Conservation (phyloP, 2,113 vertebrate genomes). For the Python bivittatus region DNA sequence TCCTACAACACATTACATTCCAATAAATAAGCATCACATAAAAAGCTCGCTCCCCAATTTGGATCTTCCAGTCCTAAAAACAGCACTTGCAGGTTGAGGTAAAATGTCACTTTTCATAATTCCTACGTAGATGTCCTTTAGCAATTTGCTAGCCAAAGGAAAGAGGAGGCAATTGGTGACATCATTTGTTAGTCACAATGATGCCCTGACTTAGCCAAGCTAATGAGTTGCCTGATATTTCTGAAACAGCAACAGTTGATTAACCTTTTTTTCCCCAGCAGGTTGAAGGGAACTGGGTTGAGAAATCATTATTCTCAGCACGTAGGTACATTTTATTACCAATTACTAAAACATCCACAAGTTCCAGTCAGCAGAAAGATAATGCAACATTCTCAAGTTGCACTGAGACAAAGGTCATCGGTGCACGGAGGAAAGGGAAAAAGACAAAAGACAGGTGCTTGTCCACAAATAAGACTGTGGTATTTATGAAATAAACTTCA, state of each 20-base stretch:
- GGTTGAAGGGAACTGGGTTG: neutral
- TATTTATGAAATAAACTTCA: neutral
- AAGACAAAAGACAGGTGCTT: slow-evolving; percentile 17
- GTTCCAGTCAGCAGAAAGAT: slow-evolving; percentile 8
- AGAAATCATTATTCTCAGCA: slow-evolving; percentile 25
- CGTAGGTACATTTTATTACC: slow-evolving; percentile 22
- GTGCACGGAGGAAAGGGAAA: neutral
- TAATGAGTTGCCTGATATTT: slow-evolving; percentile 6
- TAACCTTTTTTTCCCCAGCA: slow-evolving; percentile 18
- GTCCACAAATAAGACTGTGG: neutral
- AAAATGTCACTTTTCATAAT: slow-evolving; percentile 34
- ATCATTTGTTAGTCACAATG: neutral
- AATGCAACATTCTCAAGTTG: neutral
- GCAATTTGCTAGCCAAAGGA: neutral
- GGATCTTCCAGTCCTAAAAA: neutral
- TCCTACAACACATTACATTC: neutral
- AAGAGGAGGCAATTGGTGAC: neutral
- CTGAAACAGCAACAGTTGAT: neutral
- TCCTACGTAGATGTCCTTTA: slow-evolving; percentile 2
- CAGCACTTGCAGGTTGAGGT: neutral
- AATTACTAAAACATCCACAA: slow-evolving; percentile 29
- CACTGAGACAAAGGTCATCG: accelerated
- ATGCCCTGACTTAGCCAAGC: neutral
- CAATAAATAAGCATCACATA: neutral
- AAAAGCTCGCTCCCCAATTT: neutral